phyloP scores from a whole-genome alignment of 2,797 vertebrate species.

The Oceanodroma leucorhoa region DNA sequence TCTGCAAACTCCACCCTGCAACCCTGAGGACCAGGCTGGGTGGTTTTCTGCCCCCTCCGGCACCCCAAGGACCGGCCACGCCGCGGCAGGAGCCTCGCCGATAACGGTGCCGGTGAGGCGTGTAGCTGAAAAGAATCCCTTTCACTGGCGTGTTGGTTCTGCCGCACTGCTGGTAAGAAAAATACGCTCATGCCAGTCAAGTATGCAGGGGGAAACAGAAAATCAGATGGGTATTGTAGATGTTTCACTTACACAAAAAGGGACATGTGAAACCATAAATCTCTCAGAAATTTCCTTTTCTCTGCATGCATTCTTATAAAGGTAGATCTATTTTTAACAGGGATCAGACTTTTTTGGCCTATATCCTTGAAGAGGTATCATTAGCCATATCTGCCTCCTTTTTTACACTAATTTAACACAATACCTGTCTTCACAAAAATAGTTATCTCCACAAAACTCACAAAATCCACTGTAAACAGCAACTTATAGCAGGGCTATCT shows the following conservation, averaged over 20 bases:
- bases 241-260: background rate
- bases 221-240: background rate
- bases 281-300: background rate
- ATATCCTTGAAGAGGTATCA: background rate
- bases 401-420: background rate
- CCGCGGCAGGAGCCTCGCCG: background rate
- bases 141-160: background rate
- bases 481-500: background rate
- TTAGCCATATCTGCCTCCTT: background rate
- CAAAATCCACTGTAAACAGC: background rate
- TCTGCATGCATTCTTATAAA: background rate
- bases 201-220: background rate
- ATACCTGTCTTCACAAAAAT: background rate
- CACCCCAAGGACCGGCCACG: rapidly evolving
- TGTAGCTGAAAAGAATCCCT: constrained; percentile 67
- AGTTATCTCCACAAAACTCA: background rate
- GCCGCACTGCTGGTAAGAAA: background rate
- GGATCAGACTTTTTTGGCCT: background rate
- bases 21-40: background rate
- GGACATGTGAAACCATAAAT: background rate
- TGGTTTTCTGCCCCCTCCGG: background rate
- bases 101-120: background rate
- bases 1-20: background rate
- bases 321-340: background rate
- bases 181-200: background rate